Percentiles rank a stretch among this genome's conserved stretches.
Conservation (phyloP, 2,113 vertebrate species). For the Rhegmatorhina hoffmannsi region DNA sequence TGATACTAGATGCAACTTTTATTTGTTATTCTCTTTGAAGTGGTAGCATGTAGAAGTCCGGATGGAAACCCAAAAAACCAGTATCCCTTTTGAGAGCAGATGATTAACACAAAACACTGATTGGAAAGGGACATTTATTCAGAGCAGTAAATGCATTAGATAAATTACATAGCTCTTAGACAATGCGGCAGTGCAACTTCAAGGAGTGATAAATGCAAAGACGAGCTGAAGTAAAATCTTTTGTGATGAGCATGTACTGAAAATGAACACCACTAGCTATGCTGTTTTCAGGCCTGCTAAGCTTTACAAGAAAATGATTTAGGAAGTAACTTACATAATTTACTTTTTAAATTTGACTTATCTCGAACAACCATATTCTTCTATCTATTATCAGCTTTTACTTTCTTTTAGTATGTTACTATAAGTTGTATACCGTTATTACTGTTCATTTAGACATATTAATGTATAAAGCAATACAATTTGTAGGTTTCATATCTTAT, state of each 20-base stretch:
- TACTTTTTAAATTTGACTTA: not conserved
- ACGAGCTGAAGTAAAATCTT: not conserved
- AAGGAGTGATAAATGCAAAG: not conserved
- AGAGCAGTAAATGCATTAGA: not conserved
- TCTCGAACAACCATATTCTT: not conserved
- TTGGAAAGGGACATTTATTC: not conserved
- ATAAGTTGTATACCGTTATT: not conserved
- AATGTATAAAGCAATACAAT: not conserved
- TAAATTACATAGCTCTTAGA: not conserved
- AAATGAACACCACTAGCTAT: not conserved
- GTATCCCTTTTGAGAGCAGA: not conserved
- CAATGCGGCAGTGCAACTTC: not conserved
- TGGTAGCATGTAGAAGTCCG: not conserved
- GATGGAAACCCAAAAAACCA: not conserved
- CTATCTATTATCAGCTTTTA: not conserved
- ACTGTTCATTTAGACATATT: not conserved
- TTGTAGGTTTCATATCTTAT: not conserved
- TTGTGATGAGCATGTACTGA: not conserved
- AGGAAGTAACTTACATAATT: not conserved
- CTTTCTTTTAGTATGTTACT: not conserved
- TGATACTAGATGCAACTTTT: not conserved
- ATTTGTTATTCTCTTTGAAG: not conserved
- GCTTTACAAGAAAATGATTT: not conserved
- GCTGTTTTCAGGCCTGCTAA: not conserved
- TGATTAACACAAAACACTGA: not conserved